Evolutionary conservation across 2,113 vertebrate genomes (phyloP).

Genomic region (Lycaon pictus): DNA sequence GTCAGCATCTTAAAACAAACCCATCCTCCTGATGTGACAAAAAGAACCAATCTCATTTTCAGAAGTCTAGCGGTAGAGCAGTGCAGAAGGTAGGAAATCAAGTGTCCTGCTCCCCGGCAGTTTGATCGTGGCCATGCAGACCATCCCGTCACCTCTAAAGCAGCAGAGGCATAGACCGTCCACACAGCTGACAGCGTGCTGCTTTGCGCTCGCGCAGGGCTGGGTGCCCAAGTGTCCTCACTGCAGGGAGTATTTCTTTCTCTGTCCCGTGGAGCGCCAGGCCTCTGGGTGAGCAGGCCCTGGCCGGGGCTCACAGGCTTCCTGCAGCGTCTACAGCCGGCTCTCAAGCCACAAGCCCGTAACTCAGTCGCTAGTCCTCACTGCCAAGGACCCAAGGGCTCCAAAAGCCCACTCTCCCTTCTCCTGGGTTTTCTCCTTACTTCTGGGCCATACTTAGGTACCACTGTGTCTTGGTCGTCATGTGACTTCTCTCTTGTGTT

Average conservation of each 20-base stretch:
- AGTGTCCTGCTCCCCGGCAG: no score
- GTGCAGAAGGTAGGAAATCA: no score
- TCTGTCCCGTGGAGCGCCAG: not conserved
- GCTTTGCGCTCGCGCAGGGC: not conserved
- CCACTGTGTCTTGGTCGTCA: no score
- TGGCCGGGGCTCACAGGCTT: not conserved
- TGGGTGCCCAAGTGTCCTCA: not conserved
- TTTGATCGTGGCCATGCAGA: no score
- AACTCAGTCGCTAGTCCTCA: not conserved
- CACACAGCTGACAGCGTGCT: not conserved
- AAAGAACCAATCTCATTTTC: no score
- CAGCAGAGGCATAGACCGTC: no score
- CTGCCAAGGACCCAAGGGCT: not conserved
- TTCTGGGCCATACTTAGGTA: not conserved
- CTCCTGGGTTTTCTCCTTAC: not conserved
- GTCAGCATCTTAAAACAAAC: no score
- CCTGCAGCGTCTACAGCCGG: not conserved
- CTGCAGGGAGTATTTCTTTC: not conserved
- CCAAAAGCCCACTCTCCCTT: no score
- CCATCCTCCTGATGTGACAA: no score
- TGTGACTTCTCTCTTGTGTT: not conserved
- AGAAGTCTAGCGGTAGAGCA: no score
- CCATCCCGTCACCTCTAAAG: no score
- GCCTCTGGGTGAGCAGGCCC: not conserved
- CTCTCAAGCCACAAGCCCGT: not conserved